These are phyloP conservation scores for Gallinago paraguaiae DNA, from an alignment of 2,113 vertebrate genomes.

Conservation along the genomic window DNA sequence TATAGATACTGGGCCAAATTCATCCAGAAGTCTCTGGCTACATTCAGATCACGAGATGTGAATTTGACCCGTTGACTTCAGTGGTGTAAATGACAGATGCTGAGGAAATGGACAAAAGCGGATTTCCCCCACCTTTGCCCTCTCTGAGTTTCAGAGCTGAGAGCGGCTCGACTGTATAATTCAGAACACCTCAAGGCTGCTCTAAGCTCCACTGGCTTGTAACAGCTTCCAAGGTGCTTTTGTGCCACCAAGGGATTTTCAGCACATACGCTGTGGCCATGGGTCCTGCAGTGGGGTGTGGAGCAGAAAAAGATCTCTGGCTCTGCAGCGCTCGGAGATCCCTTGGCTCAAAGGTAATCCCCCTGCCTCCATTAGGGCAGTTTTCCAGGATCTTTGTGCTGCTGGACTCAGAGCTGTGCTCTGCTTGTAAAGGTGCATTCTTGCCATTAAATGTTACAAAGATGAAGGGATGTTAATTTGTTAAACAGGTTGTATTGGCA, in stretches of 20 bases:
- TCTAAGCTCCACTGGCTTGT: slow-evolving; percentile 8
- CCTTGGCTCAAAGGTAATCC: neutral
- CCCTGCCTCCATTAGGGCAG: neutral
- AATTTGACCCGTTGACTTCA: neutral
- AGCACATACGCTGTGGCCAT: neutral
- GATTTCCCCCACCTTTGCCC: slow-evolving; percentile 1
- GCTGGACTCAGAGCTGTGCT: neutral
- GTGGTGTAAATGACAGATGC: neutral
- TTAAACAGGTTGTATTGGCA: neutral
- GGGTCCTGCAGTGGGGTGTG: neutral
- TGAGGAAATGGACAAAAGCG: neutral
- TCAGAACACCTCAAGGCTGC: neutral
- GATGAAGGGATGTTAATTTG: neutral
- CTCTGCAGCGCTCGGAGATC: neutral
- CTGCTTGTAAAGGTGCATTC: neutral
- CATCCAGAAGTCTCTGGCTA: neutral
- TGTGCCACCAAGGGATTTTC: neutral
- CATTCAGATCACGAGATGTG: neutral
- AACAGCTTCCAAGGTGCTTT: neutral
- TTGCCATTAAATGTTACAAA: neutral
- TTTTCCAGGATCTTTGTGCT: neutral
- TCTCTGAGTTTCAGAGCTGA: neutral
- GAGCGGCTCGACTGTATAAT: neutral
- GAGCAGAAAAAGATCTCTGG: neutral
- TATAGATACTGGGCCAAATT: neutral